Evolutionary conservation across 1,140 invertebrate species (phyloP), one percentile per base, ranked within the genome.

Genomic region (Bombus difficillimus): DNA sequence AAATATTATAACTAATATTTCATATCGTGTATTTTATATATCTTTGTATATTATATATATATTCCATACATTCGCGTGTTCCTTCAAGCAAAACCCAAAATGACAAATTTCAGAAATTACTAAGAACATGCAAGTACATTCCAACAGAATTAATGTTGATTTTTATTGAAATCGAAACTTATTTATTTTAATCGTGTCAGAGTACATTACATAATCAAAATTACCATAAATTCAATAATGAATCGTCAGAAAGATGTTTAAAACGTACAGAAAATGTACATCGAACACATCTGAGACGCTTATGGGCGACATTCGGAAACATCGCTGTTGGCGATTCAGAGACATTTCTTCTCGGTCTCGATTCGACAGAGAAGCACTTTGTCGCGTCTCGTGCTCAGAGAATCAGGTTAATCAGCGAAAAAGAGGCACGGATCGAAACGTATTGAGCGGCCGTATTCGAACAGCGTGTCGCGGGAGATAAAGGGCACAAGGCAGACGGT

Each of bases 351-450:
- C 5, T 62, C 28, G 37, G 32, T 77, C 32, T 1, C 8, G 37
- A 77, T 77, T 32, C 37, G 25, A 64, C 75, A 4, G 64, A 62
- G 59, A 76, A 53, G 75, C 62, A 41, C n/a, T 68, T 83, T 68
- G 74, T 53, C 43, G 74, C 82, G 82, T 77, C 28, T 15, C 22
- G 57, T 39, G 75, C 53, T n/a, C n/a, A 28, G 3, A n/a, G 64
- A 83, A 78, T 83, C 82, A 64, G 82, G 74, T 78, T 83, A 78
- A 83, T 78, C 82, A 39, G 28, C 47, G 74, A 68, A 39, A 68
- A 66, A 66, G 64, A 25, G 82, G 22, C 12, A 18, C 47, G 25
- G 28, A 69, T 68, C 39, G 72, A 62, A 43, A 28, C 13, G 41
- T 34, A 43, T 85, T 41, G 39, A 57, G n/a, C 32, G 37, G 47